A percentile compares a stretch with the other conserved stretches of the same genome.
phyloP scores from a whole-genome alignment of 2,113 vertebrate genomes.

The Anseranas semipalmata region DNA sequence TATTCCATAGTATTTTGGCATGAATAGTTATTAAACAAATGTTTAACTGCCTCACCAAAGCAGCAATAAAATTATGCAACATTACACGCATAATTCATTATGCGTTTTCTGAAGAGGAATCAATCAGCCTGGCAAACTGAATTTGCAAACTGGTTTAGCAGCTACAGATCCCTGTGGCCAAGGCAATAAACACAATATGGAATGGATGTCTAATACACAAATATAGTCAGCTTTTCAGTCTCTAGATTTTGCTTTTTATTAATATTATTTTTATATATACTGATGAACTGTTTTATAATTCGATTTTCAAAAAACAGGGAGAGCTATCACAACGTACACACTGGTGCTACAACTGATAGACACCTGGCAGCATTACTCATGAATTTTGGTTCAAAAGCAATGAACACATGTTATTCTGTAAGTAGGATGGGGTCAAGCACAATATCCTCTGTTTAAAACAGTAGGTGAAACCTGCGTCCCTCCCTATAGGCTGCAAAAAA shows the following conservation, averaged over 20 bases:
- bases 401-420: not conserved
- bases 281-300: not conserved
- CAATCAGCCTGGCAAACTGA: not conserved
- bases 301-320: not conserved
- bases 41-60: not conserved
- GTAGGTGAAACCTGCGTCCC: not conserved
- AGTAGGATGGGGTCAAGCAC: not conserved
- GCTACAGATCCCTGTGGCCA: not conserved
- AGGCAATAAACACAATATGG: not conserved
- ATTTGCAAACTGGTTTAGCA: not conserved
- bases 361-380: rapidly evolving
- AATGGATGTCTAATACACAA: not conserved
- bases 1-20: not conserved
- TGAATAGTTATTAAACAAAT: conserved; percentile 2
- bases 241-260: not conserved
- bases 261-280: not conserved
- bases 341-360: not conserved
- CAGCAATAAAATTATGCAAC: not conserved
- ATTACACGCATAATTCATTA: not conserved
- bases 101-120: not conserved
- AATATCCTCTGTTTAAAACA: not conserved
- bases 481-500: not conserved
- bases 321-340: not conserved
- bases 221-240: not conserved
- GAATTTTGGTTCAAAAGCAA: not conserved